Conservation (phyloP, 1,140 invertebrate species). For the Euura lappo region DNA sequence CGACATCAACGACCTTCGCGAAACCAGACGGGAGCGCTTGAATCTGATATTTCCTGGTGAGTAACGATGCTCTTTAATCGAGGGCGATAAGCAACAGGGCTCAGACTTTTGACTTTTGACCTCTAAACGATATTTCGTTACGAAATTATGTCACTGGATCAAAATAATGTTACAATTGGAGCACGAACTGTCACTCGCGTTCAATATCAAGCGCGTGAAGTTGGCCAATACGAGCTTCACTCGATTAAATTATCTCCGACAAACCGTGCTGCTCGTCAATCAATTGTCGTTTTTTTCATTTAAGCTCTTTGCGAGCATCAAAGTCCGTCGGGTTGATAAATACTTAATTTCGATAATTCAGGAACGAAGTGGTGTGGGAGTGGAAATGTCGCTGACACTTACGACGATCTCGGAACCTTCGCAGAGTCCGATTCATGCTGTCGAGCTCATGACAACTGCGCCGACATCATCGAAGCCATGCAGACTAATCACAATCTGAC, state of each 20-base stretch:
- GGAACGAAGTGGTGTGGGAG: slow-evolving; percentile 76
- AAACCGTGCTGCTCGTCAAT: too few species aligned
- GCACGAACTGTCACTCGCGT: too few species aligned
- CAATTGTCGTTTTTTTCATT: too few species aligned
- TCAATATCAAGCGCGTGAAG: too few species aligned
- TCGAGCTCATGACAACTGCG: slow-evolving; percentile 77
- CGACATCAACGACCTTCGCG: slow-evolving; percentile 7
- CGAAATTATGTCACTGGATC: too few species aligned
- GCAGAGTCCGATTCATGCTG: slow-evolving; percentile 78
- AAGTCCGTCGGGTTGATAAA: too few species aligned
- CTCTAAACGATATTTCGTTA: too few species aligned
- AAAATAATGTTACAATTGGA: too few species aligned
- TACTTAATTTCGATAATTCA: slow-evolving; percentile 16
- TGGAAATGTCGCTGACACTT: slow-evolving; percentile 72
- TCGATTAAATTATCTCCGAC: too few species aligned
- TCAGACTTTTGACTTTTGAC: neutral
- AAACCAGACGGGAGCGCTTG: slow-evolving; percentile 15
- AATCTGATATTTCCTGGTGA: slow-evolving; percentile 31
- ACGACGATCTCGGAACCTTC: slow-evolving; percentile 72
- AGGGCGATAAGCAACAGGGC: neutral
- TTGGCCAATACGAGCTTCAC: too few species aligned
- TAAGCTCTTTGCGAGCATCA: too few species aligned
- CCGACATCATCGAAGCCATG: slow-evolving; percentile 66
- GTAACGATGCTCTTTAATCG: slow-evolving; percentile 1
- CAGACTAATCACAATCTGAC: slow-evolving; percentile 67